phyloP scores from a whole-genome alignment of 2,113 vertebrate species.

The Zeus faber region DNA sequence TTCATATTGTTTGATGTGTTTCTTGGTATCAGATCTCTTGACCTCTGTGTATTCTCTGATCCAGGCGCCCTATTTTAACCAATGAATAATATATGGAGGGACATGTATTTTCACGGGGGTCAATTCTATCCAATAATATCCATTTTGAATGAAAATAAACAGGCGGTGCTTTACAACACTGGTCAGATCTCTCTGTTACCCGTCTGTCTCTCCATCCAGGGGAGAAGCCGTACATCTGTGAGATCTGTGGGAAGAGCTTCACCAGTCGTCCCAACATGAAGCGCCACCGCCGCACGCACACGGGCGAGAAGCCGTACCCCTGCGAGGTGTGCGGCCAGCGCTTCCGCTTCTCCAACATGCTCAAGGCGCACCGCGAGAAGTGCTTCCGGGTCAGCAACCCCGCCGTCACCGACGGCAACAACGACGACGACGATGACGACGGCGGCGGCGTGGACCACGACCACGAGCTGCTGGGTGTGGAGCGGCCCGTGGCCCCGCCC shows the following conservation, averaged over 20 bases:
- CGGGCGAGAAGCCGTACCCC: conserved; percentile 94
- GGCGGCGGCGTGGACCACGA: no score
- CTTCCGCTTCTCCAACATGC: conserved; percentile 99
- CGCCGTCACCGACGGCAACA: conserved; percentile 61
- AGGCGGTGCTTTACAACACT: no score
- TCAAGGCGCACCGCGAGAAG: conserved; percentile 96
- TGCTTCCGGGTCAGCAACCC: conserved; percentile 90
- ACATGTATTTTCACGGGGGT: no score
- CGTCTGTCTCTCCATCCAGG: conserved; percentile 65
- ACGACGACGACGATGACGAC: conserved; percentile 30
- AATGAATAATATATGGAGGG: no score
- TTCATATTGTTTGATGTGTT: no score
- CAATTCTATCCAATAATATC: no score
- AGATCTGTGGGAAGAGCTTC: conserved; percentile 98
- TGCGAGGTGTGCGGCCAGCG: conserved; percentile 94
- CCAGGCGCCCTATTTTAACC: no score
- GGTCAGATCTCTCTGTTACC: no score
- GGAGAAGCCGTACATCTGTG: conserved; percentile 97
- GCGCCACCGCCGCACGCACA: conserved; percentile 95
- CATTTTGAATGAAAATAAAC: no score
- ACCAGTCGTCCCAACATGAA: conserved; percentile 99
- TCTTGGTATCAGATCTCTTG: no score
- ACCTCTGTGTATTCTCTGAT: no score
- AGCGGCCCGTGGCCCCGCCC: conserved; percentile 46
- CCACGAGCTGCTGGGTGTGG: conserved; percentile 52